Evolutionary conservation across 2,888 invertebrate species (phyloP).

Genomic region (Ametastegia equiseti): DNA sequence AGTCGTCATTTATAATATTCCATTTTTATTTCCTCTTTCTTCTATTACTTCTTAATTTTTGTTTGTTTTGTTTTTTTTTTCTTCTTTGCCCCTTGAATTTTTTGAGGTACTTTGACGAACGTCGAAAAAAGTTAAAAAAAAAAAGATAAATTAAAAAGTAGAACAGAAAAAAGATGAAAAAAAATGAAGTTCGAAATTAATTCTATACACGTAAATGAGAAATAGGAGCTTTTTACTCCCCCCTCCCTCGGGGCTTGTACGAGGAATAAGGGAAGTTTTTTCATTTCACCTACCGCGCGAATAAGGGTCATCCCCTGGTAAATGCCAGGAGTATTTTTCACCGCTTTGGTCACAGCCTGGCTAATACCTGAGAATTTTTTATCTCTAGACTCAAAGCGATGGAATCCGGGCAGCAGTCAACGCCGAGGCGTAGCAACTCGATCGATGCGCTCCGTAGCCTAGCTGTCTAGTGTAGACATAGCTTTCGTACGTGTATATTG

Average conservation of each 20-base stretch:
- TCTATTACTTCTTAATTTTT: neutral
- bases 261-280: no score
- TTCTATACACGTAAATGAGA: neutral
- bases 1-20: neutral
- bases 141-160: neutral
- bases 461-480: constrained; percentile 31
- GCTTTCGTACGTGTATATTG: neutral
- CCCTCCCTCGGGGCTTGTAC: no score
- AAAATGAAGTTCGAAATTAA: constrained; percentile 7
- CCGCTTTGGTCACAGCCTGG: neutral
- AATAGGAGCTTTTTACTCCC: neutral
- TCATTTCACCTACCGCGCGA: neutral
- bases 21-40: neutral
- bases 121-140: neutral
- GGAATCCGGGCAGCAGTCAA: constrained; percentile 38
- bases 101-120: no score
- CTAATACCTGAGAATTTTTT: constrained; percentile 26
- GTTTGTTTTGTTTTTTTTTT: neutral
- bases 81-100: no score
- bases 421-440: constrained; percentile 19
- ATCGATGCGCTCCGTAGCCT: constrained; percentile 34
- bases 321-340: neutral
- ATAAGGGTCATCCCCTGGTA: constrained; percentile 13
- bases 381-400: constrained; percentile 29
- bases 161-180: neutral